Conservation (phyloP, 1,140 invertebrate genomes). For the Ceratitis capitata region DNA sequence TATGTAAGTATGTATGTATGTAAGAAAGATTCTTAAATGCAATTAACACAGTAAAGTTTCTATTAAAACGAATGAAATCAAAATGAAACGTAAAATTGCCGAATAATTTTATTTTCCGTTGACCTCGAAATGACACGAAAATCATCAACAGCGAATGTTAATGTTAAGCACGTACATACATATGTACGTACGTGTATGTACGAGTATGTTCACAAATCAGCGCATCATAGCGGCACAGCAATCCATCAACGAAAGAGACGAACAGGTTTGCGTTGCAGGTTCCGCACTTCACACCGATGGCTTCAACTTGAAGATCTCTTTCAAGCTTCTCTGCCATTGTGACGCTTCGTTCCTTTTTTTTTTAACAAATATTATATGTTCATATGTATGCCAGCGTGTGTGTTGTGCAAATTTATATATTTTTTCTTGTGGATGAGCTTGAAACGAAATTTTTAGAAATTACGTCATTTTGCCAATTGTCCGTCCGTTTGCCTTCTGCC, state of each 20-base stretch:
- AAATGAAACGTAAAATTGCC: neutral
- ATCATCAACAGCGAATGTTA: too few species aligned
- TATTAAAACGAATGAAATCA: neutral
- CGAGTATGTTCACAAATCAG: too few species aligned
- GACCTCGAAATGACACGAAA: constrained; percentile 40
- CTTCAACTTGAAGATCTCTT: neutral
- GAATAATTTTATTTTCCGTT: neutral
- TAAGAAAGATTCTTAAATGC: neutral
- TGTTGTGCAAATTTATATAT: neutral
- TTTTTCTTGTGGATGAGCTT: neutral
- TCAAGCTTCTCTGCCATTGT: neutral
- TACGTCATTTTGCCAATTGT: constrained; percentile 24
- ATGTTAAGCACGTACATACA: neutral
- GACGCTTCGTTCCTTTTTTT: neutral
- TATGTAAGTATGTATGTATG: neutral
- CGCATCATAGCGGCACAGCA: neutral
- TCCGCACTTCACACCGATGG: neutral
- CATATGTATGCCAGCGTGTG: neutral
- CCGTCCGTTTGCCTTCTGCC: neutral
- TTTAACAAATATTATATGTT: neutral
- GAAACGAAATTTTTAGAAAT: constrained; percentile 36
- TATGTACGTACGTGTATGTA: too few species aligned
- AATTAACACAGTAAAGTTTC: neutral
- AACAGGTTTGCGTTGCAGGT: neutral
- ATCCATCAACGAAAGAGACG: neutral